These are phyloP conservation scores for Thermophis baileyi DNA, from an alignment of 2,113 vertebrate species.

Conservation along the genomic window DNA sequence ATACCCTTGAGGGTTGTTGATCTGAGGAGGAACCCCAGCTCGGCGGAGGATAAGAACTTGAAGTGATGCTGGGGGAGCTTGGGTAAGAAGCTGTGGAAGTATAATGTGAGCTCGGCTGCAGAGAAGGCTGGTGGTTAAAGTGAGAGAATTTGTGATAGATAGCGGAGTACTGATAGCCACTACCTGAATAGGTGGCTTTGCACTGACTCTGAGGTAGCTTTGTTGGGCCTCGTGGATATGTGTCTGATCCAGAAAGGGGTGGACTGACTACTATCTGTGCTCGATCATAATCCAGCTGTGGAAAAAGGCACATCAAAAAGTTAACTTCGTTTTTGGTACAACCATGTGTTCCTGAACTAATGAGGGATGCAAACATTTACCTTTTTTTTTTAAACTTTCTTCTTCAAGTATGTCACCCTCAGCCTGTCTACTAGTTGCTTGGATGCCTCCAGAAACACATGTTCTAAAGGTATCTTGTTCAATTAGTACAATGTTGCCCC, in stretches of 20 bases:
- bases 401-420: background rate
- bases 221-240: conserved; percentile 85
- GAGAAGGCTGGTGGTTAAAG: conserved; percentile 83
- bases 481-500: background rate
- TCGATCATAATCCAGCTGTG: conserved; percentile 90
- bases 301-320: background rate
- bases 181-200: conserved; percentile 83
- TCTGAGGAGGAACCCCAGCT: conserved; percentile 95
- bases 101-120: conserved; percentile 88
- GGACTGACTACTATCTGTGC: conserved; percentile 84
- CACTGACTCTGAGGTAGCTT: conserved; percentile 96
- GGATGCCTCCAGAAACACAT: background rate
- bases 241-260: conserved; percentile 82
- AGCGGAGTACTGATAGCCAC: conserved; percentile 85
- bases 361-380: background rate
- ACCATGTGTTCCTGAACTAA: background rate
- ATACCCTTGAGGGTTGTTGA: conserved; percentile 91
- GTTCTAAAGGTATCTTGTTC: background rate
- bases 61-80: conserved; percentile 86
- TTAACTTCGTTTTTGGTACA: fast-evolving
- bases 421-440: background rate
- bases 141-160: conserved; percentile 86
- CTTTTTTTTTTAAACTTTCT: background rate
- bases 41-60: conserved; percentile 88
- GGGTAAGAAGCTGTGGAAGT: conserved; percentile 91